Evolutionary conservation across 2,113 vertebrate genomes (phyloP).

Genomic region (Bagarius yarrelli): DNA sequence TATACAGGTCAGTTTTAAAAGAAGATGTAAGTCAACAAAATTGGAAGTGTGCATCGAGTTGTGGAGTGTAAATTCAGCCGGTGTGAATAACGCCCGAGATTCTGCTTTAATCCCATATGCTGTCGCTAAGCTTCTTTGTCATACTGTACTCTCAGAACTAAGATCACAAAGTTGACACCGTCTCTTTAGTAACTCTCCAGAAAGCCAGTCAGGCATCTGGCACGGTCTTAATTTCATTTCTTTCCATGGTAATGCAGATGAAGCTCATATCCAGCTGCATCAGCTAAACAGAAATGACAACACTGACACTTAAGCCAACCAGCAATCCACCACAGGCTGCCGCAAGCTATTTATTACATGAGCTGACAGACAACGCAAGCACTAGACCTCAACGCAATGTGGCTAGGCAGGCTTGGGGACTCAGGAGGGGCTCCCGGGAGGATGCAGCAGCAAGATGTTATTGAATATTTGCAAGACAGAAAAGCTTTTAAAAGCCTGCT

Average conservation of each 20-base stretch:
- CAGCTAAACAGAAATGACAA: constrained; percentile 46
- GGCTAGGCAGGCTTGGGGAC: constrained; percentile 4
- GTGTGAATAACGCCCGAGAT: not conserved
- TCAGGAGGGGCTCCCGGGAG: not conserved
- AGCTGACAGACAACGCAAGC: constrained; percentile 41
- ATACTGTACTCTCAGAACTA: constrained; percentile 8
- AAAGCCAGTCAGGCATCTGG: constrained; percentile 38
- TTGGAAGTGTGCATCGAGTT: no score
- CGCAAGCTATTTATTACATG: constrained; percentile 50
- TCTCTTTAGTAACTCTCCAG: not conserved
- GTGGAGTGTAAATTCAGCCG: no score
- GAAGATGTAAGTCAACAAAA: no score
- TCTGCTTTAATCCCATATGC: constrained; percentile 3
- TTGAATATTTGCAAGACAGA: constrained; percentile 44
- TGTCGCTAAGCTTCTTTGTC: constrained; percentile 24
- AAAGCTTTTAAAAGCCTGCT: constrained; percentile 35
- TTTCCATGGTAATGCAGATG: constrained; percentile 41
- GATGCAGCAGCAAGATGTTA: constrained; percentile 2
- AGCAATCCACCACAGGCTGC: constrained; percentile 36
- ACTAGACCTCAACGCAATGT: constrained; percentile 5
- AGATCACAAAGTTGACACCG: constrained; percentile 9
- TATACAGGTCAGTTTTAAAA: no score
- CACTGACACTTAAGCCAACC: constrained; percentile 40
- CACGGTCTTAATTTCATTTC: constrained; percentile 42
- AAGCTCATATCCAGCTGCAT: constrained; percentile 22